Conservation (phyloP, 2,113 vertebrate species). For the Anser cygnoides region DNA sequence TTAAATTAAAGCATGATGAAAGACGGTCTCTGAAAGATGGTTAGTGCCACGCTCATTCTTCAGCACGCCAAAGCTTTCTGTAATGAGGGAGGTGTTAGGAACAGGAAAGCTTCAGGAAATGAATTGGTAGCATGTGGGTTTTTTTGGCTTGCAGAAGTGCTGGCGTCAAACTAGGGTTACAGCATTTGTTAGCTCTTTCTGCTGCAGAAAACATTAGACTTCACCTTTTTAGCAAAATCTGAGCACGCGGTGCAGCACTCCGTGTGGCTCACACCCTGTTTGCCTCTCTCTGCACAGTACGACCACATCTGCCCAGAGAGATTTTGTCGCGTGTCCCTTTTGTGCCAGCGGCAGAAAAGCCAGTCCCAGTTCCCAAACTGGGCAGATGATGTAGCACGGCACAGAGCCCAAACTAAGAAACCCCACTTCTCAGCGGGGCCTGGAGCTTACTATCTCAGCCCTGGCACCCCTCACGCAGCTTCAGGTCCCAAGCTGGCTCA, state of each 20-base stretch:
- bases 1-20: neutral
- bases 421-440: neutral
- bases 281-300: neutral
- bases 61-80: neutral
- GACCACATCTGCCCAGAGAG: neutral
- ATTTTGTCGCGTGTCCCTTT: too few relatives aligned
- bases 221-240: neutral
- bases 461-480: neutral
- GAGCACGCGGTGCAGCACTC: accelerated
- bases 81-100: neutral
- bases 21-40: neutral
- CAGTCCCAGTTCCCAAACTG: neutral
- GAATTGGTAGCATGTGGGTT: neutral
- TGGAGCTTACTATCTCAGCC: neutral
- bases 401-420: neutral
- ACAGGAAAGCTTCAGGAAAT: neutral
- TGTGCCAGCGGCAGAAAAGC: too few relatives aligned
- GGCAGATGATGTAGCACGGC: accelerated
- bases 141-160: neutral
- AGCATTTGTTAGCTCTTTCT: neutral
- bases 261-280: accelerated
- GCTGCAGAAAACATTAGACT: neutral
- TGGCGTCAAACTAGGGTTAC: neutral
- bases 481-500: neutral
- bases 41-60: neutral